Percentiles rank a stretch among this genome's conserved stretches.
phyloP scores from a whole-genome alignment of 35 echinoderm and acorn worm species.

The Ophiothrix spiculata region DNA sequence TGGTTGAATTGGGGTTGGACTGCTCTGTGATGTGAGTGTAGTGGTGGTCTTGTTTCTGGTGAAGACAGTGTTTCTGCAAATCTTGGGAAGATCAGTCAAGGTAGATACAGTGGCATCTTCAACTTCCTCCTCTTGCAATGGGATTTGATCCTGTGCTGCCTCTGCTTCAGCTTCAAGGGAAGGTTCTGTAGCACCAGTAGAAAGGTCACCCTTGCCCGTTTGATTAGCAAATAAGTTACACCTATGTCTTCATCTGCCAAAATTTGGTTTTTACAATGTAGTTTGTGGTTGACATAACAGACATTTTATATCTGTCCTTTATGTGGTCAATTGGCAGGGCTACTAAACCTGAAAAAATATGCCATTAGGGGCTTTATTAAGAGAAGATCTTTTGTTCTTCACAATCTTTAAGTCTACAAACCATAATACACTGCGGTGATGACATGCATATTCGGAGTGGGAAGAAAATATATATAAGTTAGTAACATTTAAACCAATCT shows the following conservation, averaged over 20 bases:
- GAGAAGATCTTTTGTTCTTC: too few relatives aligned
- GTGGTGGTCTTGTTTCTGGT: neutral
- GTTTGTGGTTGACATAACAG: neutral
- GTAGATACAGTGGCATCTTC: neutral
- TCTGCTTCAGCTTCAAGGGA: neutral
- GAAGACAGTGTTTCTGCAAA: neutral
- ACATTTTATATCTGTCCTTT: too few relatives aligned
- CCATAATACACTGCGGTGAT: too few relatives aligned
- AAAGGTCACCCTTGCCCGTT: neutral
- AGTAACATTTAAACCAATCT: too few relatives aligned
- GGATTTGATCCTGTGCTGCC: neutral
- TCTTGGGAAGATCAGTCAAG: neutral
- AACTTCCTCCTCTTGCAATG: neutral
- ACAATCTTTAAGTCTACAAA: too few relatives aligned
- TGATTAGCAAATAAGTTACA: neutral
- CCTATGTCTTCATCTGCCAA: neutral
- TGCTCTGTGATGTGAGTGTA: neutral
- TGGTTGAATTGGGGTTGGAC: neutral
- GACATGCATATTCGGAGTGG: too few relatives aligned
- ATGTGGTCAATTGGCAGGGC: too few relatives aligned
- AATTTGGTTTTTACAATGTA: neutral
- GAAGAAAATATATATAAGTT: too few relatives aligned
- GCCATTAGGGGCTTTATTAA: too few relatives aligned
- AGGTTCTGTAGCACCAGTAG: neutral
- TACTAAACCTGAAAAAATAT: too few relatives aligned